Percentiles rank a stretch among this genome's conserved stretches.
Conservation (phyloP, 2,113 vertebrate genomes). For the Melanocharis versteri region DNA sequence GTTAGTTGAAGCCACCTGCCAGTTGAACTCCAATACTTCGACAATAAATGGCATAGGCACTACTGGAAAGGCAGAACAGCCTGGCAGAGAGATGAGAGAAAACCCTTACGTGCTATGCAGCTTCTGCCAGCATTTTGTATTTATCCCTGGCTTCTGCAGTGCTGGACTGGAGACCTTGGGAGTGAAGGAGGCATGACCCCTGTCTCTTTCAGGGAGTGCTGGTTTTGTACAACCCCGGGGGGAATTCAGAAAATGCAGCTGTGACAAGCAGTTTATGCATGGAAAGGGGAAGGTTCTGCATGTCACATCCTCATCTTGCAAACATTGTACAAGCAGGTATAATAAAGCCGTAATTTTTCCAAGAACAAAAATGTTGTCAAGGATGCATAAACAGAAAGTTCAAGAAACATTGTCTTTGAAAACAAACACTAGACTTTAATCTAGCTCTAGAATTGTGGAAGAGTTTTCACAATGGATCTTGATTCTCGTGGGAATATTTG, state of each 20-base stretch:
- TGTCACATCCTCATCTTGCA: not conserved
- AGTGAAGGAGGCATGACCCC: not conserved
- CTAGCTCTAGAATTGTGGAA: not conserved
- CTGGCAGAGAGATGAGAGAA: not conserved
- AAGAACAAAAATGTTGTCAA: not conserved
- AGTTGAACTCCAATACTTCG: not conserved
- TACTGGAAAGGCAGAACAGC: not conserved
- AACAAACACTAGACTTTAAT: not conserved
- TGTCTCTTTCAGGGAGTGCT: not conserved
- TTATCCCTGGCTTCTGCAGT: not conserved
- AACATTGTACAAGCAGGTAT: not conserved
- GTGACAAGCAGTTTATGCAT: not conserved
- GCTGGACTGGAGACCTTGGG: not conserved
- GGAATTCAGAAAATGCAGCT: not conserved
- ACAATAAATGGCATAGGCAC: not conserved
- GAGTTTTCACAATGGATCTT: not conserved
- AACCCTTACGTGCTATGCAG: rapidly evolving
- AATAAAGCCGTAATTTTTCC: not conserved
- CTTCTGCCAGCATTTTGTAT: not conserved
- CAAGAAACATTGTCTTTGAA: not conserved
- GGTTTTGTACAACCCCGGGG: not conserved
- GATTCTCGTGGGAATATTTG: not conserved
- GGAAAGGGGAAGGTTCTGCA: not conserved
- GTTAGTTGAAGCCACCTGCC: not conserved
- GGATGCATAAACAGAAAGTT: not conserved